Evolutionary conservation across 2,888 invertebrate species (phyloP), one percentile per base, ranked within the genome.

Genomic region (Dasypogon diadema): DNA sequence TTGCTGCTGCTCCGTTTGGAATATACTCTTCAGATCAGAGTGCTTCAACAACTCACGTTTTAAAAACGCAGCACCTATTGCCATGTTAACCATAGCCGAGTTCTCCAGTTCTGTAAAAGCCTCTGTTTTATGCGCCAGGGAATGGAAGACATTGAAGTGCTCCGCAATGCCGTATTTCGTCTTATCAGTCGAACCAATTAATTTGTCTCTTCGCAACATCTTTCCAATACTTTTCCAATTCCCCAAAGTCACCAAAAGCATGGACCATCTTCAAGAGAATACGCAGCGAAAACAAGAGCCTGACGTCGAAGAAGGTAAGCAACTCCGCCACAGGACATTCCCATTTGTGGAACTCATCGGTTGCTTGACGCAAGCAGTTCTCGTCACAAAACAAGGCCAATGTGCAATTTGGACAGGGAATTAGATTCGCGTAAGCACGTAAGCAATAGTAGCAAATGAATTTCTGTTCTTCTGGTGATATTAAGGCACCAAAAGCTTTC

Each of bases 321-420:
- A 89, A 87, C 34, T 89, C 87, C 81, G 93, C 87, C 60, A 94
- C 86, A 0, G 88, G 83, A 82, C 96, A 97, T 87, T 97, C 96
- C 78, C 90, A 88, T 78, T 88, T 87, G 84, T 98, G 97, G 84
- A 92, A 93, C 18, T 88, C 87, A 42, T 88, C 83, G 87, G 89
- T 91, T 2, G 94, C 92, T 0, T 84, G 84, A 2, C 87, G 83
- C 79, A 82, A 82, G 77, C 86, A 86, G 34, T 82, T 80, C 56
- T 83, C 81, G 73, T 83, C 82, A 77, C 86, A 86, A 79, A 85
- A 86, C 86, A 86, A 85, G 8, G 82, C 83, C 54, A 82, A 82
- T 55, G 85, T 85, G 79, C 86, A 86, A 70, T 80, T 80, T 68
- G 82, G 82, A 80, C 86, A 86, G 78, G 86, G 86, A 79, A 86